phyloP scores from a whole-genome alignment of 2,888 invertebrate species.

The Fragum sueziense region DNA sequence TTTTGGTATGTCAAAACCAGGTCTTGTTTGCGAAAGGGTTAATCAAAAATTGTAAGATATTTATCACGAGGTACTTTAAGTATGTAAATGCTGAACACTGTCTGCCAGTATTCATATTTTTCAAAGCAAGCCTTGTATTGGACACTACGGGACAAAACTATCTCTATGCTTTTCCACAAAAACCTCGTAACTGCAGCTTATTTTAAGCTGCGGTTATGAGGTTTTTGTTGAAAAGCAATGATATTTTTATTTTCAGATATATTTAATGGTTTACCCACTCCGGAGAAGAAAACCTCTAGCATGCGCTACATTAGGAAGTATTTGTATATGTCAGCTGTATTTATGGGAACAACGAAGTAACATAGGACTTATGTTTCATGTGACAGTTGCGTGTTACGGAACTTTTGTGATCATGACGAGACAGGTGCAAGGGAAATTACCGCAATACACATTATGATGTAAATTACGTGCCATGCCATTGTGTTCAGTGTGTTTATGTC shows the following conservation, averaged over 20 bases:
- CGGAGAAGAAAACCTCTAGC: constrained; percentile 62
- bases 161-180: not conserved
- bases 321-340: constrained; percentile 69
- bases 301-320: constrained; percentile 65
- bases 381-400: constrained; percentile 63
- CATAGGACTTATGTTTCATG: constrained; percentile 64
- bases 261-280: constrained; percentile 60
- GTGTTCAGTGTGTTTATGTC: no score
- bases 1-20: no score
- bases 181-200: no score
- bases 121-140: no score
- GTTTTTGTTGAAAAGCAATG: not conserved
- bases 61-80: no score
- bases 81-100: no score
- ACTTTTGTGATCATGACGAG: constrained; percentile 69
- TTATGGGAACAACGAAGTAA: constrained; percentile 66
- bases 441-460: constrained; percentile 67
- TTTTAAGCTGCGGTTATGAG: no score
- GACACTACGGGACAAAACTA: no score
- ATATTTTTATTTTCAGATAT: constrained; percentile 59
- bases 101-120: no score
- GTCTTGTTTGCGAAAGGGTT: no score
- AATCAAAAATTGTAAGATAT: no score
- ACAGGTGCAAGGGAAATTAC: constrained; percentile 65
- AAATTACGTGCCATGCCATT: not conserved